Evolutionary conservation across 2,888 invertebrate species (phyloP), one percentile per base, ranked within the genome.

Genomic region (Drosophila diplacantha): DNA sequence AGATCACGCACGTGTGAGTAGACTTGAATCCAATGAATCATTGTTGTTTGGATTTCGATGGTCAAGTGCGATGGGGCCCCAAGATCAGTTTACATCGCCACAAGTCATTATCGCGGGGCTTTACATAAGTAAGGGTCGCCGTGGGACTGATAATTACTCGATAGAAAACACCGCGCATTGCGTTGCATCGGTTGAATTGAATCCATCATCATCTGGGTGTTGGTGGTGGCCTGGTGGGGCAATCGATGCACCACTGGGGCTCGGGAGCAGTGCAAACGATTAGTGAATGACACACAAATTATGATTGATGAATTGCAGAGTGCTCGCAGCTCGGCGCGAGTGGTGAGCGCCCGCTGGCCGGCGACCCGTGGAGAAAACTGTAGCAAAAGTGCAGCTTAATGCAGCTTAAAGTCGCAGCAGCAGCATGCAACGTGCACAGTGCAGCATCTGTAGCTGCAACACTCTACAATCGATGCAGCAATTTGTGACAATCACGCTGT

Each of bases 261-360:
- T 81, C 74, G 66, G 79, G 73, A 76, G 74, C 73, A 74, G 63
- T 73, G 52, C 60, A 64, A 73, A 71, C 78, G 78, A 81, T 78
- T 78, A 78, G 71, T 75, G 71, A 71, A 74, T 78, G 78, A 76
- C 78, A 79, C 47, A 78, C 68, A 78, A 78, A 81, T 79, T 65
- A 79, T 78, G 78, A 78, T 78, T 81, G 79, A 78, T 78, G 81
- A 75, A 81, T 76, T 76, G 74, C 73, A 65, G 71, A 65, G 68
- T 18, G 44, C 60, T 38, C 32, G 26, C 26, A 29, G 38, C 39
- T 20, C 7, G 49, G 16, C 18, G 61, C 39, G 46, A 35, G 43
- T 39, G 39, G 39, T 22, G 50, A 66, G 44, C 53, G 51, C 61
- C 46, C 46, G 57, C 57, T 61, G 70, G 63, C 55, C 58, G 75